Evolutionary conservation across 2,797 vertebrate genomes (phyloP), one percentile per base, ranked within the genome.

Genomic region (Bovichtus diacanthus): DNA sequence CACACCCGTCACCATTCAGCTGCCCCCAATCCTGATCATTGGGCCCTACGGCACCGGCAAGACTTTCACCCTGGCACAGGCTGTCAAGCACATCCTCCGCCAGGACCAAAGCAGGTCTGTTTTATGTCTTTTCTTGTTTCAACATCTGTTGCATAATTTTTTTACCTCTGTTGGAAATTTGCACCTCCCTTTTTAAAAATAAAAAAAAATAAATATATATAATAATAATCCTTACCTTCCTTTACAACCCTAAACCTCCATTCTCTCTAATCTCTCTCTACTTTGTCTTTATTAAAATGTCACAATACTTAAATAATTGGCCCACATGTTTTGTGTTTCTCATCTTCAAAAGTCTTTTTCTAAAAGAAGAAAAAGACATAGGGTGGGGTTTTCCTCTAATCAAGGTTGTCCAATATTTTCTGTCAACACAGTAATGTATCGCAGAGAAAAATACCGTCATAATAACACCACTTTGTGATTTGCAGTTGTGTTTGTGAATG

Each of bases 31-130:
- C 83, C 97, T 99, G 78, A 97, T 99, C 94, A 99, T 99, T 27
- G 98, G 98, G 70, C 98, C 98, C 82, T 99, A 99, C 38, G 98
- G 98, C 91, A 99, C 98, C 25, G 98, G 98, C 89, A 99, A 99
- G 95, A 99, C 98, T 0, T 99, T 99, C 95, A 99, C 98, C 21
- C 94, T 99, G 92, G 98, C 98, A 83, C 98, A 99, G 95, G 98
- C 98, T 54, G 98, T 99, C 91, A 99, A 98, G 92, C 98, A 99
- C 93, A 99, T 99, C 83, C 97, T 99, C 63, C 97, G 97, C 82
- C 98, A 99, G 86, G 97, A 97, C 76, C 95, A 96, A 65, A 96
- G 96, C 88, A 97, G 98, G 98, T 99, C 83, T 92, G 96, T 80
- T n/a, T 25, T n/a, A n/a, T 50, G 15, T 55, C 43, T 13, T 13